Percentiles rank a stretch among this genome's conserved stretches.
phyloP scores from a whole-genome alignment of 1,140 invertebrate species.

The Acromyrmex charruanus region DNA sequence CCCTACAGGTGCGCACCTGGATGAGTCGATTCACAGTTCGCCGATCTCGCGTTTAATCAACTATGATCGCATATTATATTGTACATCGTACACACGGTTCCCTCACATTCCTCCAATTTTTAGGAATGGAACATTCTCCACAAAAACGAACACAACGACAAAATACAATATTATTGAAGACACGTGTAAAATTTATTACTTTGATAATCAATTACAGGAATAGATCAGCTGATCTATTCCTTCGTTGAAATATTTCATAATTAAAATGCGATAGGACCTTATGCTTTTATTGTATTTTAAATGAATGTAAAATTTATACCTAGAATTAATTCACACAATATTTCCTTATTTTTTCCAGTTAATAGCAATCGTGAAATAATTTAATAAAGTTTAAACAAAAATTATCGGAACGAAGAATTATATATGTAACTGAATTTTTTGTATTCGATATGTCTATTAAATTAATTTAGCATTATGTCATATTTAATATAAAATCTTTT shows the following conservation, averaged over 20 bases:
- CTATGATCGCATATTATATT: conserved; percentile 70
- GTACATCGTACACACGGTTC: conserved; percentile 9
- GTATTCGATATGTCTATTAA: background rate
- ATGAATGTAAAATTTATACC: background rate
- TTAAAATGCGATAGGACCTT: background rate
- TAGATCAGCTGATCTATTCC: background rate
- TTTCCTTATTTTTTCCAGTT: background rate
- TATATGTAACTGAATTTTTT: background rate
- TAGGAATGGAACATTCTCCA: background rate
- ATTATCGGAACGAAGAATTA: background rate
- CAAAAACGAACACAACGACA: background rate
- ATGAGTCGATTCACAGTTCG: conserved; percentile 80
- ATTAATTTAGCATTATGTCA: background rate
- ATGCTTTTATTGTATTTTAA: background rate
- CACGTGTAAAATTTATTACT: conserved; percentile 7
- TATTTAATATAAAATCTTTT: background rate
- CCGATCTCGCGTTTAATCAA: conserved; percentile 80
- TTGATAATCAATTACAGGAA: conserved; percentile 17
- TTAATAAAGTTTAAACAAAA: conserved; percentile 1
- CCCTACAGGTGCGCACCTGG: conserved; percentile 74
- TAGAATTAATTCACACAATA: background rate
- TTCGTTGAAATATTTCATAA: background rate
- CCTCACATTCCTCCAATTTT: conserved; percentile 26
- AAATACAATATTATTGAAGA: background rate
- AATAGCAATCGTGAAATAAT: background rate